Evolutionary conservation across 2,797 vertebrate species (phyloP).

Genomic region (Microhierax caerulescens): DNA sequence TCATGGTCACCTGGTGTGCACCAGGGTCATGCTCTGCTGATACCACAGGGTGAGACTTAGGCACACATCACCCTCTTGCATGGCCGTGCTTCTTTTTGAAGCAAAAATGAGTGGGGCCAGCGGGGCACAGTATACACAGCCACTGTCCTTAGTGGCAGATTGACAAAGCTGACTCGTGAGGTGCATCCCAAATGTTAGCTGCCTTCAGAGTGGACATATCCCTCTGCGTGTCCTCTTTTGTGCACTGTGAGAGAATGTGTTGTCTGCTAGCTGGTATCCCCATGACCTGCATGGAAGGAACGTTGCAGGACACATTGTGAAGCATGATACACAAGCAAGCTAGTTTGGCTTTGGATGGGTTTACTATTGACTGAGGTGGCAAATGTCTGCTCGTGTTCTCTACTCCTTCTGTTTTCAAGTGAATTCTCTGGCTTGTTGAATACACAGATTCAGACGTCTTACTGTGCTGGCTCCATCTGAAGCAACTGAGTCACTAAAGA

Average conservation of each 20-base stretch:
- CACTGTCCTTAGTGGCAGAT: neutral
- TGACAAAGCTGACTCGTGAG: neutral
- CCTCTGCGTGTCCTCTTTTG: neutral
- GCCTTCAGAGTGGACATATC: neutral
- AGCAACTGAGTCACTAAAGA: neutral
- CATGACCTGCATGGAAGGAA: neutral
- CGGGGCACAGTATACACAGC: neutral
- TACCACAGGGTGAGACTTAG: neutral
- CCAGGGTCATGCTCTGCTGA: neutral
- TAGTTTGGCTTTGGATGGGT: neutral
- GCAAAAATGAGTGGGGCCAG: neutral
- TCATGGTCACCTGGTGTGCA: accelerated
- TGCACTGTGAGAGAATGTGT: neutral
- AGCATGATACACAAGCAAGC: neutral
- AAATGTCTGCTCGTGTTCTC: neutral
- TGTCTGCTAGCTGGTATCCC: neutral
- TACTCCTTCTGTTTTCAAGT: neutral
- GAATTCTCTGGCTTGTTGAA: neutral
- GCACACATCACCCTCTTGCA: neutral
- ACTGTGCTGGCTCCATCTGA: neutral
- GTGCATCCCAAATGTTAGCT: neutral
- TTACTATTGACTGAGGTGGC: neutral
- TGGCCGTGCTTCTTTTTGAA: neutral
- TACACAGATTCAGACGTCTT: neutral
- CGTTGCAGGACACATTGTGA: neutral